These are phyloP conservation scores for Cynoglossus semilaevis DNA, from an alignment of 2,113 vertebrate species.

Conservation along the genomic window DNA sequence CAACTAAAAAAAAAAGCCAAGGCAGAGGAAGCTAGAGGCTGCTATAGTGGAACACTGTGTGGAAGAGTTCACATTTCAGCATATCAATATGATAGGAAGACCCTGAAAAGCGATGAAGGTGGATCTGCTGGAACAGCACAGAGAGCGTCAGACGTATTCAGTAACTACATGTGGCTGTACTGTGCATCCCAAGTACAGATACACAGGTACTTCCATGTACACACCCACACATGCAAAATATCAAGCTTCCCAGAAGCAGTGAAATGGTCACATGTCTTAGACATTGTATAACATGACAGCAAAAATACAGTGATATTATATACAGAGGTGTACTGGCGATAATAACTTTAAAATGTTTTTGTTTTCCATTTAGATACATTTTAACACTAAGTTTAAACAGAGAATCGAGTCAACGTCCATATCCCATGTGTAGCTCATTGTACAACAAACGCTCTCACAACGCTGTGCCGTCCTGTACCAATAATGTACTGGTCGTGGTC, in stretches of 20 bases:
- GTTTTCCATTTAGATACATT: constrained; percentile 41
- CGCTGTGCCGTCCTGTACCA: constrained; percentile 16
- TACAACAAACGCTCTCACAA: constrained; percentile 32
- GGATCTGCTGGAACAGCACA: constrained; percentile 65
- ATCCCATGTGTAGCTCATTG: constrained; percentile 18
- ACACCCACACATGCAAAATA: constrained; percentile 62
- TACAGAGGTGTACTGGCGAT: constrained; percentile 51
- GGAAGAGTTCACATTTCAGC: constrained; percentile 63
- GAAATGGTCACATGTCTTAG: constrained; percentile 87
- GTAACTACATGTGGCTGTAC: constrained; percentile 44
- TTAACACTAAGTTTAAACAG: constrained; percentile 55
- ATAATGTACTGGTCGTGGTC: constrained; percentile 28
- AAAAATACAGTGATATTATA: constrained; percentile 46
- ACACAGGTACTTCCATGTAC: constrained; percentile 50
- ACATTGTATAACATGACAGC: constrained; percentile 77
- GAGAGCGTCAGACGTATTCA: constrained; percentile 42
- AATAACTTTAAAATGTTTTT: constrained; percentile 59
- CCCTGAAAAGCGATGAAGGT: constrained; percentile 63
- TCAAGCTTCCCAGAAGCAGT: constrained; percentile 93
- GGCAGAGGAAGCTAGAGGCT: constrained; percentile 38
- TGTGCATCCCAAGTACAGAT: constrained; percentile 58
- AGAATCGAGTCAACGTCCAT: constrained; percentile 49
- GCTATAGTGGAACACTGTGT: constrained; percentile 41
- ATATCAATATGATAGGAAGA: constrained; percentile 73
- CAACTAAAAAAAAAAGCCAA: constrained; percentile 32